Percentiles rank a stretch among this genome's conserved stretches.
Evolutionary conservation across 2,113 vertebrate species (phyloP).

Genomic region (Todiramphus saurophagus): DNA sequence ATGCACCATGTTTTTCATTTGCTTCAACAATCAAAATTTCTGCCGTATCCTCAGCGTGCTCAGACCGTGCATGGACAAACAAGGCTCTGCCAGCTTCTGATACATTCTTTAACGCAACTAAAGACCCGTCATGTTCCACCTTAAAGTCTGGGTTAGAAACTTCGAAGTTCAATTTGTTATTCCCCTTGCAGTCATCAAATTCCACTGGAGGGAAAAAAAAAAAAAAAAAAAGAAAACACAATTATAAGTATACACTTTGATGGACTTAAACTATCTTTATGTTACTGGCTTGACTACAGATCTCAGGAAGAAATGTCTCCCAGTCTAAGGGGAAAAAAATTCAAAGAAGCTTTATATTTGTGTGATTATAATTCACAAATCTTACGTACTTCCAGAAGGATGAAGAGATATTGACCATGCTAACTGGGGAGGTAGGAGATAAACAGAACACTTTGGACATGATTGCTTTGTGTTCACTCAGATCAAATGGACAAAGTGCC

Average conservation of each 20-base stretch:
- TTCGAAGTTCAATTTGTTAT: conserved; percentile 82
- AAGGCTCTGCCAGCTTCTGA: conserved; percentile 73
- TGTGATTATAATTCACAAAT: background rate
- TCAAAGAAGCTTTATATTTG: background rate
- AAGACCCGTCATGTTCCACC: conserved; percentile 80
- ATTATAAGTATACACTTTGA: background rate
- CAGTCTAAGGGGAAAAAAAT: background rate
- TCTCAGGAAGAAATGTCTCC: background rate
- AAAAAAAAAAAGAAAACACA: background rate
- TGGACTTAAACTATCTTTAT: background rate
- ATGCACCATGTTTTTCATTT: conserved; percentile 64
- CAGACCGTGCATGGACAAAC: conserved; percentile 82
- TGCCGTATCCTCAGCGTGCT: conserved; percentile 84
- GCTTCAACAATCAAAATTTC: conserved; percentile 81
- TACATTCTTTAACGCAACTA: conserved; percentile 81
- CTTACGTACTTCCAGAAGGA: background rate
- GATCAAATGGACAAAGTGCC: background rate
- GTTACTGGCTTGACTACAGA: background rate
- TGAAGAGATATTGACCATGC: background rate
- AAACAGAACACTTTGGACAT: background rate
- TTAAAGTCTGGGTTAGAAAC: conserved; percentile 88
- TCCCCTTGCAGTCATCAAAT: conserved; percentile 92
- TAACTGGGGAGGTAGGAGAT: background rate
- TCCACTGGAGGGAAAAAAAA: conserved; percentile 76
- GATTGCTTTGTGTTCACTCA: background rate